Evolutionary conservation across 2,888 invertebrate species (phyloP).

Genomic region (Ceramica pisi): DNA sequence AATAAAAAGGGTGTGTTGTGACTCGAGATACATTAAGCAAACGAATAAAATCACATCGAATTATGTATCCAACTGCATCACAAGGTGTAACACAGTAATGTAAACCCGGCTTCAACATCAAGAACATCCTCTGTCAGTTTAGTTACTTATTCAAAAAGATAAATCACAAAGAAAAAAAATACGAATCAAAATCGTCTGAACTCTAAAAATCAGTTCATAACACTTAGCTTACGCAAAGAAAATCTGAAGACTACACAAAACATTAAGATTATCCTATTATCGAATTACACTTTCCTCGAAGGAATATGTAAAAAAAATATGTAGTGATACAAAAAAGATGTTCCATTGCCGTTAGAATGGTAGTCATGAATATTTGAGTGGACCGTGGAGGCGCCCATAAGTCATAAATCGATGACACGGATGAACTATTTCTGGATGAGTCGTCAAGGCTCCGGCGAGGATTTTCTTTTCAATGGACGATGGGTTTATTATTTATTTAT

Average conservation of each 20-base stretch:
- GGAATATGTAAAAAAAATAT: constrained; percentile 61
- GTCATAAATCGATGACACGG: constrained; percentile 64
- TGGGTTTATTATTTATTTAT: constrained; percentile 28
- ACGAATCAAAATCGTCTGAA: background rate
- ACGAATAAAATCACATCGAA: too few relatives aligned
- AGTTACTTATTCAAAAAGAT: background rate
- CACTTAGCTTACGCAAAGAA: background rate
- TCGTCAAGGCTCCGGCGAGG: constrained; percentile 10
- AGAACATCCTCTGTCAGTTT: background rate
- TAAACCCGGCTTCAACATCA: background rate
- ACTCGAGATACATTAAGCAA: too few relatives aligned
- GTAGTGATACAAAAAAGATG: constrained; percentile 68
- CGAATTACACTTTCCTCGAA: constrained; percentile 50
- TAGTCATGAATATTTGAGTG: constrained; percentile 72
- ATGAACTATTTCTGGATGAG: constrained; percentile 46
- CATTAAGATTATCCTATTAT: constrained; percentile 54
- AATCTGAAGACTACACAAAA: constrained; percentile 32
- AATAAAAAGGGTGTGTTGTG: too few relatives aligned
- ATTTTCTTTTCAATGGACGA: constrained; percentile 5
- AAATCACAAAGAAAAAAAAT: background rate
- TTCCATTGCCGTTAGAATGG: constrained; percentile 63
- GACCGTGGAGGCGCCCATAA: constrained; percentile 62
- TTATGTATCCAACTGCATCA: too few relatives aligned
- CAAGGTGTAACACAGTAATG: too few relatives aligned
- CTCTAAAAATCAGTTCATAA: background rate